Evolutionary conservation across 23 tunicate genomes (phyloP).

Genomic region (Styela clava): DNA sequence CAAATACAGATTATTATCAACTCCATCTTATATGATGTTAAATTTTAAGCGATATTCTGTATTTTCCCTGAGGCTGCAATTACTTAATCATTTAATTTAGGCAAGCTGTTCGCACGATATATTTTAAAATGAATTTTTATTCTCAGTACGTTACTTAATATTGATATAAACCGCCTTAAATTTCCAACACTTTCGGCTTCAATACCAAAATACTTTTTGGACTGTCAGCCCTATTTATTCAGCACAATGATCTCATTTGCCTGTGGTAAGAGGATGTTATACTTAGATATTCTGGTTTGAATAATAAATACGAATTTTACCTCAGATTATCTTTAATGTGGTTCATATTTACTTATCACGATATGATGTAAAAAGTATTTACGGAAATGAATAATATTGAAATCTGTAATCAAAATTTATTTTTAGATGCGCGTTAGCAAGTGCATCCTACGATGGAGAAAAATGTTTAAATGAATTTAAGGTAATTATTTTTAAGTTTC

Average conservation of each 20-base stretch:
- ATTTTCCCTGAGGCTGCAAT: conserved; percentile 3
- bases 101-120: background rate
- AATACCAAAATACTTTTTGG: no score
- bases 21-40: background rate
- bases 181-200: background rate
- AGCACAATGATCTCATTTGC: background rate
- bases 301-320: no score
- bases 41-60: background rate
- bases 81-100: conserved; percentile 3
- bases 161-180: background rate
- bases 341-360: background rate
- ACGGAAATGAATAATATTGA: background rate
- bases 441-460: conserved; percentile 46
- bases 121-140: background rate
- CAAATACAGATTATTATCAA: background rate
- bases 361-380: background rate
- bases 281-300: background rate
- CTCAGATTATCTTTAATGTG: background rate
- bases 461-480: conserved; percentile 58
- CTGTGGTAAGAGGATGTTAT: background rate
- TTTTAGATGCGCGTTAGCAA: conserved; percentile 48
- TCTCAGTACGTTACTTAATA: background rate
- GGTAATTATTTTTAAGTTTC: no score
- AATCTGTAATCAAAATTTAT: background rate
- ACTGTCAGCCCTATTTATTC: background rate